Evolutionary conservation across 2,888 invertebrate genomes (phyloP), one percentile per base, ranked within the genome.

Genomic region (Deilephila porcellus): DNA sequence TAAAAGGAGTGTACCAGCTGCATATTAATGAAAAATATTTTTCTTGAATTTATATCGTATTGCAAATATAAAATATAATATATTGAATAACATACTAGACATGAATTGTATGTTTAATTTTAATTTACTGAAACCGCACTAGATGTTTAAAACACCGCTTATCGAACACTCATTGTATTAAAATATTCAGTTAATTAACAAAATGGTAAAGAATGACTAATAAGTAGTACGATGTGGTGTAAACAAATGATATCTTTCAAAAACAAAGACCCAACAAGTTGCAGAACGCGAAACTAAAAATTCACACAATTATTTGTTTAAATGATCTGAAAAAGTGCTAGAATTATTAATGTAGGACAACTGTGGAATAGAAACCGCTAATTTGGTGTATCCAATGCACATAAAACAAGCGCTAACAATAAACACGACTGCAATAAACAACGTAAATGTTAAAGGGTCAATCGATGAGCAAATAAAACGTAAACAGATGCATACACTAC

Each of bases 401-500:
- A 67, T 19, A 32, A 63, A 34, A 32, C 11, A 25, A 67, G 7
- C 11, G 17, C 14, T 45, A 45, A 1, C 1, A 17, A 17, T 3
- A 17, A 17, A 67, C 11, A 67, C 14, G 4, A 45, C 25, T 56
- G 56, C n/a, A 56, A 67, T 29, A 52, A 60, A 60, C 29, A 60
- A 60, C 29, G 5, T 67, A 52, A 67, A 67, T 45, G 52, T 45
- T 25, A 67, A 45, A 67, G 20, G 45, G 64, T 45, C 45, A 67
- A 67, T 67, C 45, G 45, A 67, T 67, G 64, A 67, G 45, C 45
- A 14, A 67, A 67, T 45, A 67, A 67, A 67, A 8, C 0, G 45
- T 25, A 52, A 67, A 67, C 52, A 67, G 45, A 45, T 67, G 67
- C 67, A 67, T 67, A 34, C 34, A 71, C 52, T 53, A 71, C 59